A percentile compares a stretch with the other conserved stretches of the same genome.
Conservation (phyloP, 2,797 vertebrate genomes). For the Phataginus tricuspis region DNA sequence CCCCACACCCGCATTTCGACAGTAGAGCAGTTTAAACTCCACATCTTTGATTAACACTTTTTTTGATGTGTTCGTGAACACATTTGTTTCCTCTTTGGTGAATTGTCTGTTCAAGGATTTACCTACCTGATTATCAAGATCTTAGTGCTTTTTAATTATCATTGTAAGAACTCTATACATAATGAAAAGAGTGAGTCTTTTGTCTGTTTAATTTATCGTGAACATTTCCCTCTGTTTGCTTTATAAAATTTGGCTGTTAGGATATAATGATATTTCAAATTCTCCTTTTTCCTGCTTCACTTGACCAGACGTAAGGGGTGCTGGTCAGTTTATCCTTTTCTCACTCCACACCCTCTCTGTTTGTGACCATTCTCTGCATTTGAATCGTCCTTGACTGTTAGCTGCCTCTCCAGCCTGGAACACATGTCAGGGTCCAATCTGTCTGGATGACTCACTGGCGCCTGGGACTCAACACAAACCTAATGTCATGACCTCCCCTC, state of each 20-base stretch:
- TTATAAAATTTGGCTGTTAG: background rate
- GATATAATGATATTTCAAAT: accelerated
- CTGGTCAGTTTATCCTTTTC: accelerated
- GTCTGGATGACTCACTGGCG: background rate
- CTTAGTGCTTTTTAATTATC: background rate
- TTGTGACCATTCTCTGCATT: too few relatives aligned
- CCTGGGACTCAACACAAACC: background rate
- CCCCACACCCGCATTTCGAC: background rate
- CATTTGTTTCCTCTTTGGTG: background rate
- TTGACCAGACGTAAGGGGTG: accelerated
- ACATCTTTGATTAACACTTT: background rate
- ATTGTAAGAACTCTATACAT: background rate
- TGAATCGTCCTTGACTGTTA: accelerated
- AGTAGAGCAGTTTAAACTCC: background rate
- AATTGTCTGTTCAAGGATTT: background rate
- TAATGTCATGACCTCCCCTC: accelerated
- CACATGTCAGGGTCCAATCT: background rate
- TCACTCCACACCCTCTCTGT: background rate
- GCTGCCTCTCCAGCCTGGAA: background rate
- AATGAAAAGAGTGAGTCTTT: background rate
- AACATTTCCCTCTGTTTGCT: background rate
- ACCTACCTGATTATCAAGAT: background rate
- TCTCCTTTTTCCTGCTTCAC: background rate
- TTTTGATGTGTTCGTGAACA: too few relatives aligned
- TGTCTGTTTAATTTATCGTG: background rate